These are phyloP conservation scores for Gadopsis bispinosus DNA, from an alignment of 2,797 vertebrate species.

Conservation along the genomic window DNA sequence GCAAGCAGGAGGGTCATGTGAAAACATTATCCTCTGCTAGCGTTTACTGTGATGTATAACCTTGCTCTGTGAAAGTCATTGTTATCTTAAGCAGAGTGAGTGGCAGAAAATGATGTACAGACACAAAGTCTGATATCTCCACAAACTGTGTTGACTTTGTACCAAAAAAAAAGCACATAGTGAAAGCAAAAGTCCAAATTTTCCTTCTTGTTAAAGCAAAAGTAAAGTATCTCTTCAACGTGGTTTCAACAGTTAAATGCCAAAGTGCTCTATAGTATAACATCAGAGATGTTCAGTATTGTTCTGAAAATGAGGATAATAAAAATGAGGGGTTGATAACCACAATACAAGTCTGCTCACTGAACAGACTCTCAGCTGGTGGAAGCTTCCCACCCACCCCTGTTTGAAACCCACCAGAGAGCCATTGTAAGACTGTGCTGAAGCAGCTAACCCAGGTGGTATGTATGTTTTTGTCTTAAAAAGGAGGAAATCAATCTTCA, in stretches of 20 bases:
- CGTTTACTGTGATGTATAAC: no score
- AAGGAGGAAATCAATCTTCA: slow-evolving; percentile 41
- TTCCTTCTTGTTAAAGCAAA: background rate
- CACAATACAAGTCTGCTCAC: slow-evolving; percentile 9
- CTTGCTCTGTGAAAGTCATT: no score
- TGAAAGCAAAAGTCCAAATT: no score
- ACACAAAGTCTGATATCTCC: no score
- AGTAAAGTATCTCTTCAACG: background rate
- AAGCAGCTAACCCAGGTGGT: background rate
- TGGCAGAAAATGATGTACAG: no score
- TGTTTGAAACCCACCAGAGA: slow-evolving; percentile 30
- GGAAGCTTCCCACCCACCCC: slow-evolving; percentile 45
- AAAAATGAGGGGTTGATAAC: background rate
- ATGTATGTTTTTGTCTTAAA: slow-evolving; percentile 16
- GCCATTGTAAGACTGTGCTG: slow-evolving; percentile 28
- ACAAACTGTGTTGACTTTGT: no score
- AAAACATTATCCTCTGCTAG: no score
- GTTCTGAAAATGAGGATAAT: slow-evolving; percentile 2
- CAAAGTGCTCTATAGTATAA: slow-evolving; percentile 3
- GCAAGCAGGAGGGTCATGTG: no score
- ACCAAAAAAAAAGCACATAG: no score
- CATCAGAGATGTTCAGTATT: background rate
- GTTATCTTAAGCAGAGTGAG: no score
- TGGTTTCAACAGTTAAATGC: slow-evolving; percentile 12
- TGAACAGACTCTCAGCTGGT: slow-evolving; percentile 29